Conservation (phyloP, 1,140 invertebrate species). For the Drosophila kurseongensis region DNA sequence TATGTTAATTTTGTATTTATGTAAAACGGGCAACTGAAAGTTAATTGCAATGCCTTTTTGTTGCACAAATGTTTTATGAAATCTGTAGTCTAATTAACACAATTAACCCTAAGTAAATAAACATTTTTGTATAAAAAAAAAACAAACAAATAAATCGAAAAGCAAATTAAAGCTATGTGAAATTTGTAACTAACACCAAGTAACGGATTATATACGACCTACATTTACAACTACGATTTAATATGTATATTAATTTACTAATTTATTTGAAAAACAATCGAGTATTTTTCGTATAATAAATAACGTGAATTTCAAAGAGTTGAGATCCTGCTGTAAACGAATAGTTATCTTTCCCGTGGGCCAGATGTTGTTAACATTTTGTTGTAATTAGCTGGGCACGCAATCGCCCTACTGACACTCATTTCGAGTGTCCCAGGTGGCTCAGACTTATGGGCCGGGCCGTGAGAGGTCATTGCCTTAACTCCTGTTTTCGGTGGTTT, state of each 20-base stretch:
- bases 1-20: constrained; percentile 75
- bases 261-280: constrained; percentile 70
- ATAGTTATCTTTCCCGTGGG: not conserved
- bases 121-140: constrained; percentile 64
- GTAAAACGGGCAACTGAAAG: constrained; percentile 47
- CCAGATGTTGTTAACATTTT: constrained; percentile 60
- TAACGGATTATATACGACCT: constrained; percentile 56
- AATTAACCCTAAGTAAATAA: constrained; percentile 63
- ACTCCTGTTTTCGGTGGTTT: constrained; percentile 16
- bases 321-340: constrained; percentile 1
- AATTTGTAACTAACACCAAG: constrained; percentile 80
- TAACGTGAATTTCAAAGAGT: constrained; percentile 61
- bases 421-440: constrained; percentile 39
- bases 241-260: constrained; percentile 63
- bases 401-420: constrained; percentile 47
- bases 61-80: constrained; percentile 80
- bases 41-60: constrained; percentile 79
- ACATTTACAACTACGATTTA: constrained; percentile 47
- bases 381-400: constrained; percentile 66
- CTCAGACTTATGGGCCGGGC: constrained; percentile 17
- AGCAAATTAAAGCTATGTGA: constrained; percentile 51
- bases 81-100: constrained; percentile 73
- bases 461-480: constrained; percentile 49
- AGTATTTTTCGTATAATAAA: constrained; percentile 81
- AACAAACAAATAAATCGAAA: constrained; percentile 44